Percentiles rank a stretch among this genome's conserved stretches.
phyloP scores from a whole-genome alignment of 1,140 invertebrate genomes.

The Akabosia matsudoensis region DNA sequence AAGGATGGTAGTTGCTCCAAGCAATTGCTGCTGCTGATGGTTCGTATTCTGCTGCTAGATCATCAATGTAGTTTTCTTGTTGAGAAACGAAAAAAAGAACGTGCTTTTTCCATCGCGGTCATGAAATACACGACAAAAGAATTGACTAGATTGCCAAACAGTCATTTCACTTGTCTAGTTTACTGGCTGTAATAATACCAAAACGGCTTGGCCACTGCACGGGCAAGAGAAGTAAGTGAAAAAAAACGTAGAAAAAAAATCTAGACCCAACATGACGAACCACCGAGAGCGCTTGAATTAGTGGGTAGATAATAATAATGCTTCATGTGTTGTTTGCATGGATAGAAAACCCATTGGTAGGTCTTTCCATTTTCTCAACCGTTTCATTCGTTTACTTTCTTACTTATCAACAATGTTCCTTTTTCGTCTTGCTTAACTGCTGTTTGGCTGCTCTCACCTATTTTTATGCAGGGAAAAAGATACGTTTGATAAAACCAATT shows the following conservation, averaged over 20 bases:
- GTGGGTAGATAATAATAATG: constrained; percentile 43
- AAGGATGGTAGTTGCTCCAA: not conserved
- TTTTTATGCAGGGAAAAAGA: no score
- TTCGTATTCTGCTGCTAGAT: no score
- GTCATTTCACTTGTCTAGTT: constrained; percentile 4
- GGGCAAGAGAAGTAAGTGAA: not conserved
- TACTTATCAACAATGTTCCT: not conserved
- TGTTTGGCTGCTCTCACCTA: not conserved
- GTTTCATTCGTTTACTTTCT: constrained; percentile 4
- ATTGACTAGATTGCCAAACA: not conserved
- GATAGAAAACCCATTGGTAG: constrained; percentile 39
- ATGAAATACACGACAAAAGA: not conserved
- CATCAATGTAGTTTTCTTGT: no score
- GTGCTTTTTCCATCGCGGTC: no score
- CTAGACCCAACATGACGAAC: constrained; percentile 45
- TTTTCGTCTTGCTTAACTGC: not conserved
- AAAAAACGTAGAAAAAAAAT: constrained; percentile 32
- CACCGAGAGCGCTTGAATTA: constrained; percentile 42
- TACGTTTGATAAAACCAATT: no score
- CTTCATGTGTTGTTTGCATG: constrained; percentile 33
- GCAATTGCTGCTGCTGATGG: constrained; percentile 6
- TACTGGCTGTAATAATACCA: not conserved
- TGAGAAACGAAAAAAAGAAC: no score
- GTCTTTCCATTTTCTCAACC: constrained; percentile 31
- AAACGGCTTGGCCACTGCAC: not conserved